phyloP scores from a whole-genome alignment of 2,797 vertebrate genomes.

The Huso huso region DNA sequence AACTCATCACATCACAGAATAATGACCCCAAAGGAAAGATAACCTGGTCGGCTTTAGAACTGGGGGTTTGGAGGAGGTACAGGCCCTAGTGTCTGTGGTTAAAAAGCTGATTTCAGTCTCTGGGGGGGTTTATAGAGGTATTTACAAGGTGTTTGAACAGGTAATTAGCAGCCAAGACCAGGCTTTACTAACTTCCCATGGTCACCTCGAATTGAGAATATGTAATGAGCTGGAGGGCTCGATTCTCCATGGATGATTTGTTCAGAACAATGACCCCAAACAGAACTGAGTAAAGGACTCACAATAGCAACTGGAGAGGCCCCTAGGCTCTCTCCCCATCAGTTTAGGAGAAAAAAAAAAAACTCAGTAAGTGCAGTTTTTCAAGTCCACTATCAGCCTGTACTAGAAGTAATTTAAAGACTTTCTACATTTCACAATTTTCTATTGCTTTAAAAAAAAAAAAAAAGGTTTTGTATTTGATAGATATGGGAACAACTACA shows the following conservation, averaged over 20 bases:
- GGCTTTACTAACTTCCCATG: slow-evolving; percentile 73
- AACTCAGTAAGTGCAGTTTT: no score
- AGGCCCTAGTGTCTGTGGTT: slow-evolving; percentile 15
- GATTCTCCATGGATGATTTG: slow-evolving; percentile 85
- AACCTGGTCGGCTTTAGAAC: no score
- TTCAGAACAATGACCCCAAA: slow-evolving; percentile 80
- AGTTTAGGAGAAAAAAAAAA: slow-evolving; percentile 35
- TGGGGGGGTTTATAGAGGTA: slow-evolving; percentile 34
- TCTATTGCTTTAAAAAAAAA: no score
- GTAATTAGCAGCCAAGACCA: slow-evolving; percentile 57
- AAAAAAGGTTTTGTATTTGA: no score
- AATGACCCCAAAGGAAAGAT: slow-evolving; percentile 29
- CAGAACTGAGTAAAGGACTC: slow-evolving; percentile 64
- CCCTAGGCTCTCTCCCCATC: slow-evolving; percentile 72
- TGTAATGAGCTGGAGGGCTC: slow-evolving; percentile 74
- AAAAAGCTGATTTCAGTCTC: slow-evolving; percentile 31
- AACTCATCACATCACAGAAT: slow-evolving; percentile 5
- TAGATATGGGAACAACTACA: no score
- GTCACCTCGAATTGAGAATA: slow-evolving; percentile 71
- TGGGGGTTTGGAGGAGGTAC: not conserved
- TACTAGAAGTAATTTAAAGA: no score
- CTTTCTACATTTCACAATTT: no score
- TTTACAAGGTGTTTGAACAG: slow-evolving; percentile 55
- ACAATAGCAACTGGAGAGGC: slow-evolving; percentile 73
- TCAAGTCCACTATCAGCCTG: no score